A percentile compares a stretch with the other conserved stretches of the same genome.
Conservation (phyloP, 2,888 invertebrate species). For the Neuroscelio doddi region DNA sequence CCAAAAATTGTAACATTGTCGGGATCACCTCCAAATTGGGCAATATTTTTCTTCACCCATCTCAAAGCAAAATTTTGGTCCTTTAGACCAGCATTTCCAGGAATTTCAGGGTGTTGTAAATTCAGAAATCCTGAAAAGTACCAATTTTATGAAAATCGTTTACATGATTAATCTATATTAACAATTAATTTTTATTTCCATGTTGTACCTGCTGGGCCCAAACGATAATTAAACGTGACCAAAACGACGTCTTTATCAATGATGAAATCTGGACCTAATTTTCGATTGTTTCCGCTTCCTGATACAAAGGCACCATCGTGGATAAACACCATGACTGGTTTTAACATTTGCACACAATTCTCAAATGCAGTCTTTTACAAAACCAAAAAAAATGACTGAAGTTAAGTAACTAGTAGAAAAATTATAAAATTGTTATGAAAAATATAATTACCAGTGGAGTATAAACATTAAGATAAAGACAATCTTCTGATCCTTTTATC, state of each 20-base stretch:
- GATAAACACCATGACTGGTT: slow-evolving; percentile 55
- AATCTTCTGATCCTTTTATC: slow-evolving; percentile 54
- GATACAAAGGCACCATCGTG: slow-evolving; percentile 48
- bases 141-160: not conserved
- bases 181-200: no score
- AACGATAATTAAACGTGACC: slow-evolving; percentile 55
- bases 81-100: slow-evolving; percentile 59
- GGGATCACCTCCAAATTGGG: slow-evolving; percentile 73
- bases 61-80: slow-evolving; percentile 32
- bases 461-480: slow-evolving; percentile 55
- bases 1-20: slow-evolving; percentile 75
- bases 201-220: slow-evolving; percentile 52
- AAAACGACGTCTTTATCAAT: slow-evolving; percentile 52
- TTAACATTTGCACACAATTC: not conserved
- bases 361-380: not conserved
- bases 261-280: slow-evolving; percentile 54
- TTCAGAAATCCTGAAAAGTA: slow-evolving; percentile 46
- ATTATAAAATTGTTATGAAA: not conserved
- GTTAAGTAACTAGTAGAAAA: not conserved
- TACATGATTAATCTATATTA: not conserved
- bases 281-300: slow-evolving; percentile 32
- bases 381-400: not conserved
- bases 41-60: slow-evolving; percentile 74
- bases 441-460: slow-evolving; percentile 50
- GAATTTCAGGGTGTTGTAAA: slow-evolving; percentile 47